Base-by-base conservation (phyloP, 2,797 vertebrate genomes). In the Hoplostethus atlanticus region DNA sequence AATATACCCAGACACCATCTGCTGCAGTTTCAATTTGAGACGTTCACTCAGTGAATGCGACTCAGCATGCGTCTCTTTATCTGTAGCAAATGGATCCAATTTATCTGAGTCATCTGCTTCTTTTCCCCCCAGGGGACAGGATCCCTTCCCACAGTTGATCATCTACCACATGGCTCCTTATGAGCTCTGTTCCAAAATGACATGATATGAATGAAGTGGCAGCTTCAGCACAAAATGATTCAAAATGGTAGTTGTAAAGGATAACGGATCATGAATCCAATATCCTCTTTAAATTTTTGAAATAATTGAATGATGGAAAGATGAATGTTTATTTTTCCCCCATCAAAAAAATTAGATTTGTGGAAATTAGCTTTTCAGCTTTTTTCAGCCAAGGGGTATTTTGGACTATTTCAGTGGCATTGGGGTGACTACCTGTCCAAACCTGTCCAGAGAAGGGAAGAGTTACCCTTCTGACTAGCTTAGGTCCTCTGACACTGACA, bases 11-110 rank as follows among this genome's bases (percentile, higher is more conserved):
- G 48, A 75, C 55, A 67, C 64, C 87, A 83, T 88, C 81, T 89
- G 85, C 79, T 84, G 64, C 44, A 36, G 30, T 66, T 84, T 86
- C 78, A 71, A 85, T 90, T 84, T 62, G 36, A 73, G 57, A 73
- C 56, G 77, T 69, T 64, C 16, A 76, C 77, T 85, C 21, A 66
- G 36, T 56, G 54, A 78, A 65, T 83, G 52, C 31, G 69, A 57
- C 62, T 54, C 64, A 66, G 67, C 5, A 0, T 76, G 42, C 15
- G 50, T 52, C 59, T 44, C 21, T 30, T 47, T 64, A 17, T 64
- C 12, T 71, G 42, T 52, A 42, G 36, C 59, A 61, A 68, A 68
- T 79, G 36, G 21, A 54, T 17, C 34, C 57, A 53, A 84, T 83
- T 67, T 65, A 81, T 75, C 54, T 57, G 16, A 44, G 40, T 64